A percentile compares a stretch with the other conserved stretches of the same genome.
phyloP scores from a whole-genome alignment of 2,797 vertebrate species.

The Acipenser oxyrinchus region DNA sequence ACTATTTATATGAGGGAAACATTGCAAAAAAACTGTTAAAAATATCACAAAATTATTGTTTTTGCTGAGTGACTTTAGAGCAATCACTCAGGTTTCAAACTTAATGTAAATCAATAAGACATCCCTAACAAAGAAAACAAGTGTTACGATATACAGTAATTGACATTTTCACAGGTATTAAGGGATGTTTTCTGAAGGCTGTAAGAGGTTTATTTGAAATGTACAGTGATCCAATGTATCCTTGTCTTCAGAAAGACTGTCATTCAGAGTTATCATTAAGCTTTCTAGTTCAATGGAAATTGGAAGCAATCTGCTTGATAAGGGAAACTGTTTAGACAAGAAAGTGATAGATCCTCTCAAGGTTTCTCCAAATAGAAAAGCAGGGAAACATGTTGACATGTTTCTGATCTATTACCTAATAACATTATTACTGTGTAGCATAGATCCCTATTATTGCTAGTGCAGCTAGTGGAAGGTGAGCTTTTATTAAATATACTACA shows the following conservation, averaged over 20 bases:
- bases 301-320: neutral
- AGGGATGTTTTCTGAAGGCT: neutral
- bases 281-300: slow-evolving; percentile 8
- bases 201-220: slow-evolving; percentile 9
- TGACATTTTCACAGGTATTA: slow-evolving; percentile 6
- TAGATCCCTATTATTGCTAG: neutral
- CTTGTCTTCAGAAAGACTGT: slow-evolving; percentile 5
- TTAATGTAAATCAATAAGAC: no score
- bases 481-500: slow-evolving; percentile 1
- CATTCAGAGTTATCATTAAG: slow-evolving; percentile 1
- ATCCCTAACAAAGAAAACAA: no score
- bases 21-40: no score
- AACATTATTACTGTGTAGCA: slow-evolving; percentile 6
- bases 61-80: no score
- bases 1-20: no score
- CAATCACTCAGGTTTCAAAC: no score
- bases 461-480: neutral
- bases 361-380: neutral
- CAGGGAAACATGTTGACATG: slow-evolving; percentile 2
- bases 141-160: neutral
- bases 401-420: slow-evolving; percentile 9
- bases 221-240: slow-evolving; percentile 6
- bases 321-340: slow-evolving; percentile 8
- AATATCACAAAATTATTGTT: no score
- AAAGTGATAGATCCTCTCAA: slow-evolving; percentile 3